Percentiles rank a stretch among this genome's conserved stretches.
Conservation (phyloP, 1,140 invertebrate species). For the Liolophura sinensis region DNA sequence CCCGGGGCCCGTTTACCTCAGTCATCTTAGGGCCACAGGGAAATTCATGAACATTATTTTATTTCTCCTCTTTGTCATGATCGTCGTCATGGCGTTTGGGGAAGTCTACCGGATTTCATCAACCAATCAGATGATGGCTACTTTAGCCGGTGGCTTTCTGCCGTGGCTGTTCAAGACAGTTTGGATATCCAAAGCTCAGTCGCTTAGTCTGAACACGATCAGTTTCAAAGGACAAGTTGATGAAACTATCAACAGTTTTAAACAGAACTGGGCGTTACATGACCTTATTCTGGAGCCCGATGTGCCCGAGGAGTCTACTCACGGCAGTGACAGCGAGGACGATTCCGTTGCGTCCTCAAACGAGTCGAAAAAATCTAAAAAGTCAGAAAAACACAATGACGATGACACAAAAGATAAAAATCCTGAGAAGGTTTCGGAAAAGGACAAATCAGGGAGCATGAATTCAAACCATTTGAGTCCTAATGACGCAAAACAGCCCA, state of each 20-base stretch:
- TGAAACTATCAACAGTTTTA: conserved; percentile 23
- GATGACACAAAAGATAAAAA: too few species aligned
- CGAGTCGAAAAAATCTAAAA: too few species aligned
- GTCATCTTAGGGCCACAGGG: conserved; percentile 20
- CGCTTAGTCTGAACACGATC: conserved; percentile 20
- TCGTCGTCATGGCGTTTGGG: conserved; percentile 41
- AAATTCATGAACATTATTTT: conserved; percentile 27
- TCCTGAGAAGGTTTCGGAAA: too few species aligned
- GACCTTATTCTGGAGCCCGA: conserved; percentile 13
- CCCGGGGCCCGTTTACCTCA: conserved; percentile 29
- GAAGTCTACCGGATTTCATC: conserved; percentile 38
- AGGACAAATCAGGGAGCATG: too few species aligned
- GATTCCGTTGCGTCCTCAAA: too few species aligned
- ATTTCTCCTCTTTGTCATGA: conserved; percentile 39
- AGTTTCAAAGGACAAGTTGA: conserved; percentile 35
- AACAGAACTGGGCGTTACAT: conserved; percentile 34
- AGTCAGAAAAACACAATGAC: too few species aligned
- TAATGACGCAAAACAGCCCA: too few species aligned
- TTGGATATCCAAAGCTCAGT: conserved; percentile 17
- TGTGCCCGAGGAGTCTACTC: too few species aligned
- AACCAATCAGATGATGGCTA: conserved; percentile 41
- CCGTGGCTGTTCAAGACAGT: conserved; percentile 41
- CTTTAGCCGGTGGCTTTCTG: conserved; percentile 37
- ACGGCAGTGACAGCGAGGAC: too few species aligned
- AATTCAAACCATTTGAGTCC: too few species aligned